A percentile compares a stretch with the other conserved stretches of the same genome.
phyloP scores from a whole-genome alignment of 2,113 vertebrate genomes.

The Coptodon bakossiorum region DNA sequence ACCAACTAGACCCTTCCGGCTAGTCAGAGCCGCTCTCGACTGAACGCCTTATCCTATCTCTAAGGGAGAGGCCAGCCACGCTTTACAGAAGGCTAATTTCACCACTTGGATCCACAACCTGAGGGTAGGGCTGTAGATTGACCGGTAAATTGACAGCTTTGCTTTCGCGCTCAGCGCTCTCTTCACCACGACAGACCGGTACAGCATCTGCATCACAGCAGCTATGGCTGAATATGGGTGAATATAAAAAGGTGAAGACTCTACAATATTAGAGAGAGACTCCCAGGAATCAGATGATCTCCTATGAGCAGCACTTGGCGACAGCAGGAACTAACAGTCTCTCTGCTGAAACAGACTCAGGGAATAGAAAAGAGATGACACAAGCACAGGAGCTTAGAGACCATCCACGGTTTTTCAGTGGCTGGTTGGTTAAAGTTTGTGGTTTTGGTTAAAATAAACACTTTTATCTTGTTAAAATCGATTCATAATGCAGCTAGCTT shows the following conservation, averaged over 20 bases:
- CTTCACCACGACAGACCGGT: background rate
- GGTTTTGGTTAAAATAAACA: background rate
- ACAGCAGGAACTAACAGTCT: background rate
- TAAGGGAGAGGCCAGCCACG: background rate
- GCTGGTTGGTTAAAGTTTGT: background rate
- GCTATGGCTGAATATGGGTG: background rate
- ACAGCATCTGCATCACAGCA: background rate
- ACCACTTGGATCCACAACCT: background rate
- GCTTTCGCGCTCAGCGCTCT: background rate
- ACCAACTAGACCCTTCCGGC: background rate
- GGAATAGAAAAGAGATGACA: background rate
- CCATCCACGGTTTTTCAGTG: background rate
- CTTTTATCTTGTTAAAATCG: background rate
- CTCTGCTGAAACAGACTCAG: background rate
- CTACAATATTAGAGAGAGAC: background rate
- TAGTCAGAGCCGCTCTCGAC: background rate
- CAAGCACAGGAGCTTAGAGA: background rate
- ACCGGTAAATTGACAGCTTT: background rate
- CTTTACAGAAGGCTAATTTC: background rate
- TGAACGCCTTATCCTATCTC: background rate
- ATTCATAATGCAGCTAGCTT: background rate
- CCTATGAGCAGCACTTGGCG: fast-evolving
- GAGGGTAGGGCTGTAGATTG: background rate
- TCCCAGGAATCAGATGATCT: background rate
- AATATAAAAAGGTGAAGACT: background rate